Evolutionary conservation across 2,113 vertebrate genomes (phyloP), one percentile per base, ranked within the genome.

Genomic region (Xyliphius kryptos): DNA sequence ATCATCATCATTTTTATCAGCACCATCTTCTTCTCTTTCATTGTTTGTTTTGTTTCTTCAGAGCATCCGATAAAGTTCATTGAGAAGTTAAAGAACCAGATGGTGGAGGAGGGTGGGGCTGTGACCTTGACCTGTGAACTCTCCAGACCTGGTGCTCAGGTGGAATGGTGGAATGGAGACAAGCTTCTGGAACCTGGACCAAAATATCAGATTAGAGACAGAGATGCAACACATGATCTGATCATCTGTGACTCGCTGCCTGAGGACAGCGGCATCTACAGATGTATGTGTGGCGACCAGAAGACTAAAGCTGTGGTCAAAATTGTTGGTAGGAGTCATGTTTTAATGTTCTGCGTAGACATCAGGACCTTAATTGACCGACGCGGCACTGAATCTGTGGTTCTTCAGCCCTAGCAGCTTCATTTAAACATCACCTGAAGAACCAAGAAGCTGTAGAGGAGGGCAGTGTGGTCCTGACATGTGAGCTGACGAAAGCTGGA

Each of bases 151-250:
- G 79, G 82, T 48, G 77, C 76, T 12, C 66, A 62, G 0, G 88
- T 91, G 5, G 87, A 89, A 72, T 97, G 94, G 92, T 88, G 83
- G 74, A 94, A 83, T 74, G 80, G 81, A 0, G 85, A 88, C 1
- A 65, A 83, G 19, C 77, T 85, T 6, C 80, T 97, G 6, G 78
- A 70, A 53, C 81, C 83, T 1, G 84, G 87, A 10, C 79, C 78
- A 49, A 92, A 87, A 61, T 88, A 87, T 75, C 85, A 92, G 16
- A 76, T 84, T 2, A 81, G 74, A 61, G 89, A 81, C 73, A 80
- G 68, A 72, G 90, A 89, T 22, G 17, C 63, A 9, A 52, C 69
- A 2, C 75, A 74, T 13, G 88, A 96, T 67, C 84, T 97, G 69
- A 66, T 84, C 59, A 87, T 97, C 60, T 46, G 15, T 26, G 80